phyloP scores from a whole-genome alignment of 1,140 invertebrate species.

The Hyphantria cunea region DNA sequence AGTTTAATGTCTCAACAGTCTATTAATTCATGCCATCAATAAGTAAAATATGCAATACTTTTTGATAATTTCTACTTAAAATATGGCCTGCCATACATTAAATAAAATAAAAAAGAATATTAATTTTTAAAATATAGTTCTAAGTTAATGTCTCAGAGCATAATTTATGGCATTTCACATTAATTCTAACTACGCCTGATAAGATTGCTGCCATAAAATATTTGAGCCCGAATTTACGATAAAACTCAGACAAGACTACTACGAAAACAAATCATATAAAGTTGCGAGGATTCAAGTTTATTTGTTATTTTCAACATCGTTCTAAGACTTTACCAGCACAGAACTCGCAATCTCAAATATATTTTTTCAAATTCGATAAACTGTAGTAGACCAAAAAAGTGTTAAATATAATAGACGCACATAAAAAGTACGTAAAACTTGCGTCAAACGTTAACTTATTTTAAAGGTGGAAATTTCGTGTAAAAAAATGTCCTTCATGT shows the following conservation, averaged over 20 bases:
- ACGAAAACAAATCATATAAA: constrained; percentile 16
- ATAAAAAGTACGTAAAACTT: constrained; percentile 14
- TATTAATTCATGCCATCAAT: background rate
- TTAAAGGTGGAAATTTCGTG: constrained; percentile 46
- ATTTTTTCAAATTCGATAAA: constrained; percentile 12
- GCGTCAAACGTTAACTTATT: constrained; percentile 9
- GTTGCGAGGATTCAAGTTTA: constrained; percentile 12
- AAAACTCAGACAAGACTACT: constrained; percentile 13
- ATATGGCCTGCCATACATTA: background rate
- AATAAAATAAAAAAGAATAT: background rate
- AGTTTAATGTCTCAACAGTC: too few species aligned
- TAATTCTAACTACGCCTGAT: constrained; percentile 10
- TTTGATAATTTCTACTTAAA: too few species aligned
- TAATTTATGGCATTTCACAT: constrained; percentile 1
- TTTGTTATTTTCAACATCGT: constrained; percentile 2
- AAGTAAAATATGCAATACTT: background rate
- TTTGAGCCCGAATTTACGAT: constrained; percentile 11
- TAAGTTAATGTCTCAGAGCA: background rate
- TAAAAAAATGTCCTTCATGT: constrained; percentile 66
- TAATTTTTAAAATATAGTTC: too few species aligned
- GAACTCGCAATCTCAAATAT: background rate
- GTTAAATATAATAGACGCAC: constrained; percentile 10
- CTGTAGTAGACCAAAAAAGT: background rate
- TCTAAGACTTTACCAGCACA: background rate
- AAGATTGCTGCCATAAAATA: constrained; percentile 11